Base-by-base conservation (phyloP, 2,797 vertebrate genomes). In the Semaprochilodus insignis region DNA sequence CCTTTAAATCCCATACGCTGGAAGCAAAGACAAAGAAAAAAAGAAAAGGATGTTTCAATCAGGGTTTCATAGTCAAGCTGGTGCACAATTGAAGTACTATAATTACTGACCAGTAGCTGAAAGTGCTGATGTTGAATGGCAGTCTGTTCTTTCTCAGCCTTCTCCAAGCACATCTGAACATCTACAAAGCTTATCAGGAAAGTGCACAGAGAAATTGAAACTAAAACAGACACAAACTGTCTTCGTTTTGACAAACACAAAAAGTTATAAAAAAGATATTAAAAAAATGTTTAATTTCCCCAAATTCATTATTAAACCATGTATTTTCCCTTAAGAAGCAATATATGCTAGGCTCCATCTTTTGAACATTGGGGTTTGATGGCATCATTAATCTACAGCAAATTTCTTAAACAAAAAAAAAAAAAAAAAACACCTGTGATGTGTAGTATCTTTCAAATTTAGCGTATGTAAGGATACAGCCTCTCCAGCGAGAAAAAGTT, bases 391-490 rank as follows among this genome's bases (percentile, higher is more conserved):
- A 48, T 48, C 10, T 5, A 70, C 36, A 40, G 19, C 13, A 25
- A 25, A 44, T 31, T 31, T 31, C 3, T 31, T 31, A 31, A n/a
- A n/a, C n/a, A n/a, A n/a, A n/a, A n/a, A n/a, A n/a, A n/a, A n/a
- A 25, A 51, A 71, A 25, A 8, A 10, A 70, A 69, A 69, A 27
- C 15, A 40, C 7, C 21, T 51, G 14, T 48, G 69, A 36, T 4
- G 62, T 57, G 13, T 8, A 82, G 23, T 2, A 5, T 59, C 19
- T 77, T 19, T 54, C 19, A 31, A 19, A 81, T 6, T 54, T 34
- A 44, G 31, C 48, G 40, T 7, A 73, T 62, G 31, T 74, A 77
- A 93, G 95, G 97, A 99, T 99, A 99, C 97, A 97, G 60, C 90
- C 88, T 88, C 84, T 96, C 97, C 97, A 98, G 83, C 3, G 89